Conservation (phyloP, 2,113 vertebrate species). For the Halcyon senegalensis region DNA sequence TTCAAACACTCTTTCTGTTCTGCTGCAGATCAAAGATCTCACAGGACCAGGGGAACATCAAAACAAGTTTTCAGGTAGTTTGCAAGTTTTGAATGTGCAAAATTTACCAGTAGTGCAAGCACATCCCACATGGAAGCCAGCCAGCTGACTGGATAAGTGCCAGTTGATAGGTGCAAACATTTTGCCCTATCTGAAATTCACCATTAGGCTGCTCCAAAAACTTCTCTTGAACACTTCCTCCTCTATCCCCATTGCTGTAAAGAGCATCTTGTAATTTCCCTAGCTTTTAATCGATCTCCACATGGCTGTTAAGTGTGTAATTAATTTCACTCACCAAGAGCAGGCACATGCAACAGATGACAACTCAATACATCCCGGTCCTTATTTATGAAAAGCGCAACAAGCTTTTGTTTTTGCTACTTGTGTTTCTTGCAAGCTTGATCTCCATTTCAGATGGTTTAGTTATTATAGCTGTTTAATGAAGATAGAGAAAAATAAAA, state of each 20-base stretch:
- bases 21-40: background rate
- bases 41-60: background rate
- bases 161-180: background rate
- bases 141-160: background rate
- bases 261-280: background rate
- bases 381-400: background rate
- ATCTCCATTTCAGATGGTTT: background rate
- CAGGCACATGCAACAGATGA: background rate
- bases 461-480: background rate
- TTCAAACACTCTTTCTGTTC: fast-evolving
- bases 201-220: background rate
- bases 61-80: background rate
- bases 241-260: background rate
- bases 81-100: background rate
- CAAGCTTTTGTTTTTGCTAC: background rate
- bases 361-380: background rate
- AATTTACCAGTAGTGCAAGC: background rate
- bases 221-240: background rate
- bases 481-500: background rate
- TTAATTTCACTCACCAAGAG: background rate
- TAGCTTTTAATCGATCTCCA: background rate
- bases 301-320: background rate
- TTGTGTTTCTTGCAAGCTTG: background rate
- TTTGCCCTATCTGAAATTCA: background rate
- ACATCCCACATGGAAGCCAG: background rate